Percentiles rank a stretch among this genome's conserved stretches.
phyloP scores from a whole-genome alignment of 2,113 vertebrate species.

The Cyanoliseus patagonus region DNA sequence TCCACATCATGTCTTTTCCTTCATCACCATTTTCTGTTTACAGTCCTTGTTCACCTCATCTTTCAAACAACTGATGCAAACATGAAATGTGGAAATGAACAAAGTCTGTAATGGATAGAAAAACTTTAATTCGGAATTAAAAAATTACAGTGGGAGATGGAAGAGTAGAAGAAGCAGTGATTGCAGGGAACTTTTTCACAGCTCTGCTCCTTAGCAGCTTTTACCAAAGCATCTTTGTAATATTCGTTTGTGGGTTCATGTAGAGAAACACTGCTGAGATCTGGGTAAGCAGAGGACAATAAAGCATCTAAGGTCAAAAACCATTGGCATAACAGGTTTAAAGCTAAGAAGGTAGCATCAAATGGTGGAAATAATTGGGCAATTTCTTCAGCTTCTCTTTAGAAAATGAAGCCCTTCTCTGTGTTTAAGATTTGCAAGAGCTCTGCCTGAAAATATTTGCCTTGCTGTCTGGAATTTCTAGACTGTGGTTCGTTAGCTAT shows the following conservation, averaged over 20 bases:
- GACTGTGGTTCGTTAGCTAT: not conserved
- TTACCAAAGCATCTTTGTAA: not conserved
- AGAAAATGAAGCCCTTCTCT: not conserved
- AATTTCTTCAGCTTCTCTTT: conserved; percentile 2
- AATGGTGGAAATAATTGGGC: conserved; percentile 25
- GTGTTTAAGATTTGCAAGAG: not conserved
- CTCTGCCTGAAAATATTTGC: conserved; percentile 21
- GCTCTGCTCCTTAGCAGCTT: not conserved
- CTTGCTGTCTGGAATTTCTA: not conserved
- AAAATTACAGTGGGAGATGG: not conserved
- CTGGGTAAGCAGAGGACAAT: not conserved
- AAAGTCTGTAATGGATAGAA: not conserved
- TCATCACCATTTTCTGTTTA: not conserved
- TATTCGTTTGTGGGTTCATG: not conserved
- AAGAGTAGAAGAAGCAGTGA: not conserved
- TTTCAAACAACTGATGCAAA: not conserved
- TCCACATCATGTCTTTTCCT: not conserved
- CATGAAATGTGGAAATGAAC: not conserved
- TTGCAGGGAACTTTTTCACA: not conserved
- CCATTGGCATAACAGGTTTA: not conserved
- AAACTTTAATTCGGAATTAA: not conserved
- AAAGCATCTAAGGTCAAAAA: not conserved
- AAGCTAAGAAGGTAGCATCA: not conserved
- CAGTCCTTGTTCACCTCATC: not conserved
- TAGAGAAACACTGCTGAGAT: not conserved